These are phyloP conservation scores for Vulpes ferrilata DNA, from an alignment of 2,113 vertebrate genomes.

Conservation along the genomic window DNA sequence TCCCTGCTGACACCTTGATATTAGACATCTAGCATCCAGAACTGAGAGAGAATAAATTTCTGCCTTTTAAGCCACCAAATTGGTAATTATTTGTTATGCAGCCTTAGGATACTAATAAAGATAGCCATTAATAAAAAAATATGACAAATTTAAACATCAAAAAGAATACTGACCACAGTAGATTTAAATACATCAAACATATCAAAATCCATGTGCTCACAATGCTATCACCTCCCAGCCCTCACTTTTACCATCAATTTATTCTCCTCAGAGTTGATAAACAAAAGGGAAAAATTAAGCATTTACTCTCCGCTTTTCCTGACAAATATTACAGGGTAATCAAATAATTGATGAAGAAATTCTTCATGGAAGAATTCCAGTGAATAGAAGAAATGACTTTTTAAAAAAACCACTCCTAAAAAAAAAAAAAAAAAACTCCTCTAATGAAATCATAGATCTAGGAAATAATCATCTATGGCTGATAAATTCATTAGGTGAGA, in stretches of 20 bases:
- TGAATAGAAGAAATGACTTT: not conserved
- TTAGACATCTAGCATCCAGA: not conserved
- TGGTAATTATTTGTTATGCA: not conserved
- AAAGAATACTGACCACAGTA: not conserved
- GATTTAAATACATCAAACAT: not conserved
- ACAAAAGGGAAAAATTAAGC: not conserved
- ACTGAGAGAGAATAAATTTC: not conserved
- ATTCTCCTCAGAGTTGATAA: constrained; percentile 12
- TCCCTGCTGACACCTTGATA: not conserved
- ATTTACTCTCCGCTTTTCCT: not conserved
- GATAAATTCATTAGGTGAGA: constrained; percentile 38
- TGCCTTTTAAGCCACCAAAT: not conserved
- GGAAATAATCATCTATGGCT: not conserved
- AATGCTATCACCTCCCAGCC: not conserved
- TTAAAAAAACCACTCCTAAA: too few relatives aligned
- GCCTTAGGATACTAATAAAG: not conserved
- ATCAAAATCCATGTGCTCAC: not conserved
- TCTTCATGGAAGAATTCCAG: not conserved
- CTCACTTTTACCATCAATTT: not conserved
- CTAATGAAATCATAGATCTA: not conserved
- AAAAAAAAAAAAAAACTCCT: not conserved
- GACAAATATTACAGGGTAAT: not conserved
- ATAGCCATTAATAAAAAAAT: not conserved
- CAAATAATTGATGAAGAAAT: not conserved
- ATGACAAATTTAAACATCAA: constrained; percentile 4